A percentile compares a stretch with the other conserved stretches of the same genome.
phyloP scores from a whole-genome alignment of 1,140 invertebrate species.

The Megalonaias nervosa region DNA sequence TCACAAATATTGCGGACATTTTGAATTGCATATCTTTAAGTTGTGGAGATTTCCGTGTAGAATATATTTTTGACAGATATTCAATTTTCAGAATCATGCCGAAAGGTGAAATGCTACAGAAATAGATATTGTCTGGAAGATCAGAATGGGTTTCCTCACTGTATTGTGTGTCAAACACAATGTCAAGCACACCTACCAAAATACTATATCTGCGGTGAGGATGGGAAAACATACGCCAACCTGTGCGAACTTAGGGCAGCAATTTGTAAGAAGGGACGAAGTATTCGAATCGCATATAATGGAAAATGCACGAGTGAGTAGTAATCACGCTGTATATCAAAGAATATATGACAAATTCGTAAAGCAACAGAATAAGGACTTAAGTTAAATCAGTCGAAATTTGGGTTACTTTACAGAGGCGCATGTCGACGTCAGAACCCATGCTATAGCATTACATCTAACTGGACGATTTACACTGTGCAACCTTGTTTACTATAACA shows the following conservation, averaged over 20 bases:
- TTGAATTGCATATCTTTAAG: too few relatives aligned
- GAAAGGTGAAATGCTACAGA: constrained; percentile 10
- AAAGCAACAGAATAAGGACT: too few relatives aligned
- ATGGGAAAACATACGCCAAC: constrained; percentile 25
- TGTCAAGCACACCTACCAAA: constrained; percentile 7
- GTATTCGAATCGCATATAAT: constrained; percentile 18
- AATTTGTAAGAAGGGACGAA: constrained; percentile 20
- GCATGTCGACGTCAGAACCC: too few relatives aligned
- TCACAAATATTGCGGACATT: too few relatives aligned
- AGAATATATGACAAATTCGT: too few relatives aligned
- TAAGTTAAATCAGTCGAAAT: too few relatives aligned
- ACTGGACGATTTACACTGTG: too few relatives aligned
- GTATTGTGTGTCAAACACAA: constrained; percentile 8
- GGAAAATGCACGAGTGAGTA: constrained; percentile 21
- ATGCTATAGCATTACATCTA: too few relatives aligned
- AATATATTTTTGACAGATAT: neutral
- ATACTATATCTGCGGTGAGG: constrained; percentile 19
- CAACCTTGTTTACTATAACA: too few relatives aligned
- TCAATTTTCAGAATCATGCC: constrained; percentile 23
- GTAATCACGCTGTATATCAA: too few relatives aligned
- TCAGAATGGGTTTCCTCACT: constrained; percentile 31
- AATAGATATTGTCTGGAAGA: constrained; percentile 29
- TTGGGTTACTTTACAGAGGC: too few relatives aligned
- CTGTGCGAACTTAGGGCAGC: constrained; percentile 28
- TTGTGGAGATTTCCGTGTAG: too few relatives aligned